phyloP scores from a whole-genome alignment of 1,140 invertebrate species.

The Drosophila ambigua region DNA sequence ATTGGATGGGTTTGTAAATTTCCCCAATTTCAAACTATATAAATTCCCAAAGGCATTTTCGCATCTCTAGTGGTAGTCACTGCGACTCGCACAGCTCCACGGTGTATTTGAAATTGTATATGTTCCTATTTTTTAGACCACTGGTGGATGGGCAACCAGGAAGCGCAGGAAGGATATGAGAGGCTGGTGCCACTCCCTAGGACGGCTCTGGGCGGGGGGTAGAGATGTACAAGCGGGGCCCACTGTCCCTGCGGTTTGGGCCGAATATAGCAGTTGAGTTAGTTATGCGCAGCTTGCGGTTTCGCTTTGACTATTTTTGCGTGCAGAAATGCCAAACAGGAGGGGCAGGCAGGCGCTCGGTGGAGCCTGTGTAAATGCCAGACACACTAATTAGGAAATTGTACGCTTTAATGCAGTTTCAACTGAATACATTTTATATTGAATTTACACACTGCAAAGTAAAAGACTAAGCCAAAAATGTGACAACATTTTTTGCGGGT shows the following conservation, averaged over 20 bases:
- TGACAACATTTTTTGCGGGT: background rate
- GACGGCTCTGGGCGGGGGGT: background rate
- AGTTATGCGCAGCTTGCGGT: conserved; percentile 80
- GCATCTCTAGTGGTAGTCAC: too few species aligned
- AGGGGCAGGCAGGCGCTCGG: background rate
- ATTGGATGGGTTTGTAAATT: too few species aligned
- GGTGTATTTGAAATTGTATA: conserved; percentile 45
- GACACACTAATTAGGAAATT: conserved; percentile 75
- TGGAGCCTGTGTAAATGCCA: conserved; percentile 47
- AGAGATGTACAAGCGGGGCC: background rate
- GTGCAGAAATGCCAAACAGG: conserved; percentile 36
- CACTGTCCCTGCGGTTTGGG: conserved; percentile 54
- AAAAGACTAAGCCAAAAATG: background rate
- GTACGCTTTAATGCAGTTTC: conserved; percentile 64
- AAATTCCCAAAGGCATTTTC: too few species aligned
- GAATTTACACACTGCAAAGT: conserved; percentile 55
- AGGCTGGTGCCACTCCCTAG: background rate
- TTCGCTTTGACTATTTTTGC: conserved; percentile 79
- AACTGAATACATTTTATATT: conserved; percentile 58
- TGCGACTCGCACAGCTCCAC: conserved; percentile 27
- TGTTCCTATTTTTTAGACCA: conserved; percentile 44
- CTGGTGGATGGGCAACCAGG: conserved; percentile 2
- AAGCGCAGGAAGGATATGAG: too few species aligned
- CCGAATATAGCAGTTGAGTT: conserved; percentile 76
- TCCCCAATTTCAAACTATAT: too few species aligned